Evolutionary conservation across 2,888 invertebrate genomes (phyloP).

Genomic region (Pollenia angustigena): DNA sequence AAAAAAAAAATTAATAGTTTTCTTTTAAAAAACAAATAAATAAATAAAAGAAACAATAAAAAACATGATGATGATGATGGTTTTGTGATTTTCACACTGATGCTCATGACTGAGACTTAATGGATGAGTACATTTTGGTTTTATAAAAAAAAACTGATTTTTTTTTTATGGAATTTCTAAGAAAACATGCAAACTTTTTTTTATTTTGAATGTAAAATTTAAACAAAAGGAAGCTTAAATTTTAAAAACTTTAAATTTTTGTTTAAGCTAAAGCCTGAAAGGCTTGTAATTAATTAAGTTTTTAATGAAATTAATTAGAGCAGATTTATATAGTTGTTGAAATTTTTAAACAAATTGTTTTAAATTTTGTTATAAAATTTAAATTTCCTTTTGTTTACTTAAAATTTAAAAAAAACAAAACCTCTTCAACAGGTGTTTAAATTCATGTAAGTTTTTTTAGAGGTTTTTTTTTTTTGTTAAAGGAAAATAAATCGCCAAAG

Average conservation of each 20-base stretch:
- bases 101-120: slow-evolving; percentile 61
- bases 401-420: background rate
- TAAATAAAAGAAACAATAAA: slow-evolving; percentile 26
- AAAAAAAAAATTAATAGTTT: slow-evolving; percentile 52
- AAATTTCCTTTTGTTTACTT: slow-evolving; percentile 28
- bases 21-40: slow-evolving; percentile 35
- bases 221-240: slow-evolving; percentile 45
- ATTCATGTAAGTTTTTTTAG: slow-evolving; percentile 62
- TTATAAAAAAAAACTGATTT: slow-evolving; percentile 16
- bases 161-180: slow-evolving; percentile 2
- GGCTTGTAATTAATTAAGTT: slow-evolving; percentile 50
- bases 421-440: slow-evolving; percentile 59
- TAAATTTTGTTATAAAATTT: slow-evolving; percentile 2
- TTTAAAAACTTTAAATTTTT: slow-evolving; percentile 28
- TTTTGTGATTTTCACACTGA: slow-evolving; percentile 63
- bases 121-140: slow-evolving; percentile 53
- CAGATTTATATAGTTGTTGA: slow-evolving; percentile 57
- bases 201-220: background rate
- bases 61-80: slow-evolving; percentile 43
- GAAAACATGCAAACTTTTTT: slow-evolving; percentile 48
- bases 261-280: background rate
- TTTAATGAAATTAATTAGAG: slow-evolving; percentile 60
- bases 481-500: slow-evolving; percentile 4
- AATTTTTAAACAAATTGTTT: background rate
- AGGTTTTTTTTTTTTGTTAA: background rate